phyloP scores from a whole-genome alignment of 2,113 vertebrate species.

The Condylura cristata region DNA sequence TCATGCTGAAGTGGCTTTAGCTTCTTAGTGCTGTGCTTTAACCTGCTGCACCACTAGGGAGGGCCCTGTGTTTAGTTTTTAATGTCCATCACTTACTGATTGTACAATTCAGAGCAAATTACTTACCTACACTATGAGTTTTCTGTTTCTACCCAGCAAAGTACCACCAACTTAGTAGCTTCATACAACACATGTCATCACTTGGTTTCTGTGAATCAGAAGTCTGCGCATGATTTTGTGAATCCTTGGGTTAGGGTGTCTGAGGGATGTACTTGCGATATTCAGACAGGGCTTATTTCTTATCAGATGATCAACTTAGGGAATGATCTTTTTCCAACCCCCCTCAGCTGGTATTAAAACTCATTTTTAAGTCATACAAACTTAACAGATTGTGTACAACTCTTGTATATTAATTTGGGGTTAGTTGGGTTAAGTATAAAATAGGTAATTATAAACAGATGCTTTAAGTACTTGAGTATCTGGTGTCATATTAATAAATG shows the following conservation, averaged over 20 bases:
- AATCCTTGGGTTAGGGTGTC: neutral
- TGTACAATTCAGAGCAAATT: neutral
- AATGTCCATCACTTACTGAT: neutral
- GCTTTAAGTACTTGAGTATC: neutral
- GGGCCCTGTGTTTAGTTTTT: neutral
- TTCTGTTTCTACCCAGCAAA: neutral
- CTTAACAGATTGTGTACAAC: neutral
- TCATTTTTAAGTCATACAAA: no score
- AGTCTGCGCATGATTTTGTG: neutral
- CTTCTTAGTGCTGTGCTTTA: no score
- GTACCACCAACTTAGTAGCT: neutral
- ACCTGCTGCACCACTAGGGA: no score
- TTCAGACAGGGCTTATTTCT: neutral
- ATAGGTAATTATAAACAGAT: neutral
- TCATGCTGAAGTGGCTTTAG: no score
- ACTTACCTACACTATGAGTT: neutral
- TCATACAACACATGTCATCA: neutral
- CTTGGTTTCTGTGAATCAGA: neutral
- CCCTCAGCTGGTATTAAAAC: neutral
- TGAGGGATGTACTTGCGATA: neutral
- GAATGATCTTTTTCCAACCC: neutral
- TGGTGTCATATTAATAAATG: neutral
- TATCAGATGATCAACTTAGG: neutral
- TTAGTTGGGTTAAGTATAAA: neutral
- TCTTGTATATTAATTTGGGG: neutral